These are phyloP conservation scores for Peromyscus polionotus DNA, from an alignment of 2,113 vertebrate species.

Conservation along the genomic window DNA sequence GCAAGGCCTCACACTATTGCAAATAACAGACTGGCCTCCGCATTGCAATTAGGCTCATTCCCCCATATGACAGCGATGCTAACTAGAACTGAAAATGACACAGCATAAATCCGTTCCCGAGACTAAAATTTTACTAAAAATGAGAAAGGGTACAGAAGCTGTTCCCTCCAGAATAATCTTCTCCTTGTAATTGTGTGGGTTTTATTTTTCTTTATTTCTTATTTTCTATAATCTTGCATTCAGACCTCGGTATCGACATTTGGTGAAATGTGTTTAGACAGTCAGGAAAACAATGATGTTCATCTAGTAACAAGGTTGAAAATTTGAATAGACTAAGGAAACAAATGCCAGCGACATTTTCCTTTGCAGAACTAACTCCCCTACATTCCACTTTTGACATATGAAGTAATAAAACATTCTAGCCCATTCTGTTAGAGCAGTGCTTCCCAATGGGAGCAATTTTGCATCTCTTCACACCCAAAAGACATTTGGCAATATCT, in stretches of 20 bases:
- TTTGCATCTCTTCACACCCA: background rate
- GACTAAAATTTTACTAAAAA: slow-evolving; percentile 67
- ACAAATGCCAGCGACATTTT: slow-evolving; percentile 53
- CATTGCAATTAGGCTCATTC: slow-evolving; percentile 68
- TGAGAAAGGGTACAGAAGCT: slow-evolving; percentile 60
- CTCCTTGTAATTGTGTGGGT: slow-evolving; percentile 25
- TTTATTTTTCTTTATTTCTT: slow-evolving; percentile 46
- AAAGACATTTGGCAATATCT: background rate
- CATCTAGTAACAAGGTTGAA: slow-evolving; percentile 55
- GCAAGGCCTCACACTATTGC: background rate
- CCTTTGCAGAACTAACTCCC: slow-evolving; percentile 55
- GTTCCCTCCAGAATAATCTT: slow-evolving; percentile 46
- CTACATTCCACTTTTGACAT: slow-evolving; percentile 29
- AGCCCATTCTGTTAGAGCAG: slow-evolving; percentile 19
- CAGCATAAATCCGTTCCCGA: slow-evolving; percentile 57
- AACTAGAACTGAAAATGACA: slow-evolving; percentile 74
- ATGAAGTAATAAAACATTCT: slow-evolving; percentile 57
- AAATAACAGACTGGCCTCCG: background rate
- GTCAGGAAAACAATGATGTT: slow-evolving; percentile 50
- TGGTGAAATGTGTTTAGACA: slow-evolving; percentile 45
- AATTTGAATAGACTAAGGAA: slow-evolving; percentile 57
- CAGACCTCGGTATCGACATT: background rate
- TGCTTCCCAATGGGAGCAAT: background rate
- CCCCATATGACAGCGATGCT: slow-evolving; percentile 66
- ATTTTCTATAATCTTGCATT: slow-evolving; percentile 39